These are phyloP conservation scores for Athetis lepigone DNA, from an alignment of 2,888 invertebrate species.

Conservation along the genomic window DNA sequence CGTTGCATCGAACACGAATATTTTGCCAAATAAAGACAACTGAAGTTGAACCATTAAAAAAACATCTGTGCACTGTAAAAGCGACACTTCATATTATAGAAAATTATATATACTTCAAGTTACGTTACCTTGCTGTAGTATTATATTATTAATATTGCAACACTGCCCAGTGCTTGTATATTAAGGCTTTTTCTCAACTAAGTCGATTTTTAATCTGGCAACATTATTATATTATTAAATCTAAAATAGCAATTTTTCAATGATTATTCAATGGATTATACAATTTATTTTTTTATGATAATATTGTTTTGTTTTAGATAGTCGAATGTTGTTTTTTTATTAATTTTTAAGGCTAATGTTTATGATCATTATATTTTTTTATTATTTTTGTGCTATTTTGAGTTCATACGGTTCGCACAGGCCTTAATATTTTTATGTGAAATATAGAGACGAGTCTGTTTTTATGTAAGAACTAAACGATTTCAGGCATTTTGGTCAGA, in stretches of 20 bases:
- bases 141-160: conserved; percentile 48
- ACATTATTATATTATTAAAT: conserved; percentile 25
- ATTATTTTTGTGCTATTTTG: conserved; percentile 17
- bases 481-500: too few relatives aligned
- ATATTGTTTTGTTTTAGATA: conserved; percentile 43
- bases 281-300: conserved; percentile 54
- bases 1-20: not conserved
- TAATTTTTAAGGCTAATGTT: conserved; percentile 39
- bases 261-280: conserved; percentile 35
- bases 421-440: not conserved
- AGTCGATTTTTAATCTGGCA: conserved; percentile 15
- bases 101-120: conserved; percentile 28
- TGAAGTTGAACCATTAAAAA: not conserved
- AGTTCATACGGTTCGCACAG: conserved; percentile 27
- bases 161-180: conserved; percentile 41
- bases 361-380: conserved; percentile 43
- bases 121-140: conserved; percentile 63
- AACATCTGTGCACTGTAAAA: conserved; percentile 22
- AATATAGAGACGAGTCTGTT: not conserved
- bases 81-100: conserved; percentile 13
- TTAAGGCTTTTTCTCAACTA: conserved; percentile 20
- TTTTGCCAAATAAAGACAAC: too few relatives aligned
- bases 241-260: conserved; percentile 25
- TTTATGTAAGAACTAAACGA: not conserved
- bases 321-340: conserved; percentile 47